phyloP scores from a whole-genome alignment of 1,140 invertebrate species.

The Aradophagus sp. region DNA sequence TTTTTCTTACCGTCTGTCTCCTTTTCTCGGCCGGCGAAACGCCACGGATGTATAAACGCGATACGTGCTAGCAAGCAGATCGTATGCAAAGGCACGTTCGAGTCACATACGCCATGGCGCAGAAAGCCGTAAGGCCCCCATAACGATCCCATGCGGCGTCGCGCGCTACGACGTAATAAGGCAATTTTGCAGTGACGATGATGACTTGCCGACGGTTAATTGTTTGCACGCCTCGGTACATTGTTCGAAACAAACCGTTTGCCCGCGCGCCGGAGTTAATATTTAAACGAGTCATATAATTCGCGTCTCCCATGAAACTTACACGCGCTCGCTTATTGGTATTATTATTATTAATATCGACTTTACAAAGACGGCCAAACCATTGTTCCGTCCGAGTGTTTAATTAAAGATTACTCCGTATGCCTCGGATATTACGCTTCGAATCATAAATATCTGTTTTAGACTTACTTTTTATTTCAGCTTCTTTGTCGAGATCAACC shows the following conservation, averaged over 20 bases:
- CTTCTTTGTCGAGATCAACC: no score
- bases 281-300: slow-evolving; percentile 49
- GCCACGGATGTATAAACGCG: slow-evolving; percentile 41
- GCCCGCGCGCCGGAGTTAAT: slow-evolving; percentile 24
- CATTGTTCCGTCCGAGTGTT: no score
- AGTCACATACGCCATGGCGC: slow-evolving; percentile 31
- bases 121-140: slow-evolving; percentile 40
- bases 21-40: no score
- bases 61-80: slow-evolving; percentile 58
- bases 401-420: no score
- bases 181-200: slow-evolving; percentile 58
- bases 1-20: no score
- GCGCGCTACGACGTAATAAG: slow-evolving; percentile 63
- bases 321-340: slow-evolving; percentile 23
- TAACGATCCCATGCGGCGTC: slow-evolving; percentile 61
- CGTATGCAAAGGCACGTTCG: slow-evolving; percentile 61
- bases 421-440: no score
- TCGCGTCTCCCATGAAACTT: slow-evolving; percentile 24
- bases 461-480: no score
- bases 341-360: slow-evolving; percentile 7
- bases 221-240: slow-evolving; percentile 66
- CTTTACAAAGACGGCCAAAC: no score
- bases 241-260: slow-evolving; percentile 61
- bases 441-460: no score
- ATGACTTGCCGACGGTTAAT: slow-evolving; percentile 64